phyloP scores from a whole-genome alignment of 2,888 invertebrate genomes.

The Pimpla rufipes region DNA sequence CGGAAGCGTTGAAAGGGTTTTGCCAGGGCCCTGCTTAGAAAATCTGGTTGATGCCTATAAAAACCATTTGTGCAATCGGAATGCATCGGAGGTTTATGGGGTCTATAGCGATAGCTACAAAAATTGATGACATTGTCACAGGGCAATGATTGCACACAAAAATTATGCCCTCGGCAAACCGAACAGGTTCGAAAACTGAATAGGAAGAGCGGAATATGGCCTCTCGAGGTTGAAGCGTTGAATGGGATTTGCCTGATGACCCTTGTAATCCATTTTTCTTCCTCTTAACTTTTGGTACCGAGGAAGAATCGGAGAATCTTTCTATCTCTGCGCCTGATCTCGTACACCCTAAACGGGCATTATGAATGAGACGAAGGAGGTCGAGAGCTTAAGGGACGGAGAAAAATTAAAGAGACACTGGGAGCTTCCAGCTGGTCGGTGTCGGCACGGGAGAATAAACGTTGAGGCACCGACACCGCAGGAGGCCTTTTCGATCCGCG shows the following conservation, averaged over 20 bases:
- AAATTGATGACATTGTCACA: too few relatives aligned
- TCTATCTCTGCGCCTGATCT: slow-evolving; percentile 54
- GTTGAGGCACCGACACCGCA: slow-evolving; percentile 25
- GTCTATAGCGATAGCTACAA: too few relatives aligned
- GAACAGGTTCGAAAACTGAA: too few relatives aligned
- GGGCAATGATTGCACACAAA: too few relatives aligned
- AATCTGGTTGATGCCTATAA: too few relatives aligned
- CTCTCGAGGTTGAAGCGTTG: slow-evolving; percentile 34
- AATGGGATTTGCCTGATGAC: slow-evolving; percentile 44
- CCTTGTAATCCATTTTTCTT: slow-evolving; percentile 55
- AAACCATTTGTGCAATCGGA: too few relatives aligned
- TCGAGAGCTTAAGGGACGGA: slow-evolving; percentile 17
- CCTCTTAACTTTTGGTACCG: slow-evolving; percentile 14
- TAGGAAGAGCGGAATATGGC: slow-evolving; percentile 25
- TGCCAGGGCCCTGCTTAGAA: too few relatives aligned
- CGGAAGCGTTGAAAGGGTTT: too few relatives aligned
- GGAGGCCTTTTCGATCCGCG: slow-evolving; percentile 38
- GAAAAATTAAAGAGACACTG: slow-evolving; percentile 21
- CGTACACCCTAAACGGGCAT: slow-evolving; percentile 50
- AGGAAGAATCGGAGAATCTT: slow-evolving; percentile 30
- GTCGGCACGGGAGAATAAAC: slow-evolving; percentile 30
- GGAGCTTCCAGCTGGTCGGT: slow-evolving; percentile 10
- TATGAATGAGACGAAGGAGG: slow-evolving; percentile 45
- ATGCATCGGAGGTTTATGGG: too few relatives aligned
- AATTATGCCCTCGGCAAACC: too few relatives aligned